phyloP scores from a whole-genome alignment of 92 coral and sea anemone species.

The Parazoanthus darwini region DNA sequence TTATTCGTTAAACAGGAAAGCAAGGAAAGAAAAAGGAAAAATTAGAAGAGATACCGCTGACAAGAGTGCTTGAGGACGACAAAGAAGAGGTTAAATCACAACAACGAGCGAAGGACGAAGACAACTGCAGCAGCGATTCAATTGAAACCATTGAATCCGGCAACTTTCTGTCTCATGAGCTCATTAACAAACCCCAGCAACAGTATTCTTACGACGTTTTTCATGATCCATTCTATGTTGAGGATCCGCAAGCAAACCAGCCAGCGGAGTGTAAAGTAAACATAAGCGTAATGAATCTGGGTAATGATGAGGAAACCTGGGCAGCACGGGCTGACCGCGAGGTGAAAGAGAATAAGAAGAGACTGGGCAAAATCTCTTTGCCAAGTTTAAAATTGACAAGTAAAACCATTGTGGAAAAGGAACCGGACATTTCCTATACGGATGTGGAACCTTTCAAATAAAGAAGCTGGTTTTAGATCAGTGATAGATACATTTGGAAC shows the following conservation, averaged over 20 bases:
- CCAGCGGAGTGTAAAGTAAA: conserved; percentile 40
- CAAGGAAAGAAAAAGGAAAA: background rate
- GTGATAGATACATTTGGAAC: background rate
- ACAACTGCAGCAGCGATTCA: conserved; percentile 21
- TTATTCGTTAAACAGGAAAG: conserved; percentile 1
- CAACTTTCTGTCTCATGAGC: conserved; percentile 10
- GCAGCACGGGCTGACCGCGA: background rate
- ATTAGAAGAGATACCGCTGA: conserved; percentile 4
- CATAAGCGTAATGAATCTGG: conserved; percentile 34
- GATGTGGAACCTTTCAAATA: conserved; percentile 25
- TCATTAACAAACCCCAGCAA: conserved; percentile 5
- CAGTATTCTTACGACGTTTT: background rate
- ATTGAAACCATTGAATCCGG: conserved; percentile 29
- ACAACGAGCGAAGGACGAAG: conserved; percentile 1
- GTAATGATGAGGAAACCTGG: conserved; percentile 29
- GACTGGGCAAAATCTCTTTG: conserved; percentile 16
- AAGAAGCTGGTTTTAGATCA: background rate
- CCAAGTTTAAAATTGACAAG: conserved; percentile 5
- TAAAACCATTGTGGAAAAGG: conserved; percentile 3
- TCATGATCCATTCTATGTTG: conserved; percentile 28
- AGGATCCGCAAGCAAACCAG: conserved; percentile 25
- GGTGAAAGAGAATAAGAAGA: conserved; percentile 1
- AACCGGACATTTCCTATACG: conserved; percentile 9
- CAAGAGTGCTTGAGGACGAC: conserved; percentile 1
- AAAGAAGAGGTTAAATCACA: background rate